A percentile compares a stretch with the other conserved stretches of the same genome.
Evolutionary conservation across 2,888 invertebrate species (phyloP).

Genomic region (Empis stercorea): DNA sequence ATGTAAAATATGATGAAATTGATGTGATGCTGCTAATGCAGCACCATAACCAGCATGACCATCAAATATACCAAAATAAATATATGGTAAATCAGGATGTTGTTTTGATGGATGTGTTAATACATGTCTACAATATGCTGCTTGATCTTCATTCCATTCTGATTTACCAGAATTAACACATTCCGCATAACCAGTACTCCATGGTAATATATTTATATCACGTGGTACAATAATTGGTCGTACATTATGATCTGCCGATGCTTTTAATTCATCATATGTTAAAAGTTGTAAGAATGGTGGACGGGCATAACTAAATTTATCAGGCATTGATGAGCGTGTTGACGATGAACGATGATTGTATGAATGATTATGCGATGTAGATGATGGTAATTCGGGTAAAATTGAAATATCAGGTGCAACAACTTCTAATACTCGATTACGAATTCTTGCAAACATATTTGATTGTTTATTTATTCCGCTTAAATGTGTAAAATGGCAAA

Average conservation of each 20-base stretch:
- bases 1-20: constrained; percentile 65
- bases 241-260: constrained; percentile 55
- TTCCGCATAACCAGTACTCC: constrained; percentile 58
- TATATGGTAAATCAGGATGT: constrained; percentile 45
- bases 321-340: constrained; percentile 15
- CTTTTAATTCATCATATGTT: constrained; percentile 47
- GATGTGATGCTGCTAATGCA: constrained; percentile 60
- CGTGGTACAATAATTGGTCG: constrained; percentile 64
- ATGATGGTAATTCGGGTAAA: constrained; percentile 17
- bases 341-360: constrained; percentile 9
- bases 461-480: no score
- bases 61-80: constrained; percentile 72
- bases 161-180: constrained; percentile 76
- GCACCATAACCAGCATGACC: constrained; percentile 76
- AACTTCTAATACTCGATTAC: constrained; percentile 47
- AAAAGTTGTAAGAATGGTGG: constrained; percentile 49
- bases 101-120: constrained; percentile 31
- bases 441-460: constrained; percentile 49
- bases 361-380: constrained; percentile 20
- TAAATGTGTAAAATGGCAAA: no score
- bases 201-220: constrained; percentile 49
- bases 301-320: constrained; percentile 44
- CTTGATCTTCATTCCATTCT: constrained; percentile 65
- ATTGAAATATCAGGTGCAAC: constrained; percentile 41
- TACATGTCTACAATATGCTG: constrained; percentile 39